Conservation (phyloP, 35 echinoderm and acorn worm genomes). For the Anneissia japonica region DNA sequence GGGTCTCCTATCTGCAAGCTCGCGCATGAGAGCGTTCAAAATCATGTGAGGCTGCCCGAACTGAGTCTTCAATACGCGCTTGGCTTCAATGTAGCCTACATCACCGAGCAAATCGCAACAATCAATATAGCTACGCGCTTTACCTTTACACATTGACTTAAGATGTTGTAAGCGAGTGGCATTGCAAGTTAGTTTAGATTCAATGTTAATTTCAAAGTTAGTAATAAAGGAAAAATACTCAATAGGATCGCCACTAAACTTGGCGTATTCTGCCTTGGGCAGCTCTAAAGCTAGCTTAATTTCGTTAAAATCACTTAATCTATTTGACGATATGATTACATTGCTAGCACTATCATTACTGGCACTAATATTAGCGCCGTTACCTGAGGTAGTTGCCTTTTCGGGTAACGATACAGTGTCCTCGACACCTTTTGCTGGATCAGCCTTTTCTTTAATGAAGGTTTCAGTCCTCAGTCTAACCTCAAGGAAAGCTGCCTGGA, state of each 20-base stretch:
- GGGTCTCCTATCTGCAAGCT: background rate
- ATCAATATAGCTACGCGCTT: conserved; percentile 38
- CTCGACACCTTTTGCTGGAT: too few species aligned
- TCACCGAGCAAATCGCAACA: conserved; percentile 49
- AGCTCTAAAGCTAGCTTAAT: conserved; percentile 10
- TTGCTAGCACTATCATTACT: too few species aligned
- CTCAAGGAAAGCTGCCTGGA: conserved; percentile 36
- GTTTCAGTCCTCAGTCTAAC: conserved; percentile 22
- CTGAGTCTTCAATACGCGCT: conserved; percentile 34
- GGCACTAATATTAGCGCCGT: too few species aligned
- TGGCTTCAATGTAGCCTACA: conserved; percentile 23
- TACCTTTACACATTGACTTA: conserved; percentile 19
- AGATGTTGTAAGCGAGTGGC: conserved; percentile 3
- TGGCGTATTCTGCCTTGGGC: conserved; percentile 2
- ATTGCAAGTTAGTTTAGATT: background rate
- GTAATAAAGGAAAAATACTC: conserved; percentile 12
- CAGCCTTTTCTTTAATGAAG: background rate
- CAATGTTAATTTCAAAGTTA: conserved; percentile 31
- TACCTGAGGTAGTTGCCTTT: too few species aligned
- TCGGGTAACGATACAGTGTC: too few species aligned
- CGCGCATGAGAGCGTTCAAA: conserved; percentile 31
- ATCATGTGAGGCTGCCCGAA: conserved; percentile 56
- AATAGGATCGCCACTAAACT: conserved; percentile 7
- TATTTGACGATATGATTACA: too few species aligned
- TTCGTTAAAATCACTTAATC: conserved; percentile 29